Base-by-base conservation (phyloP, 2,888 invertebrate species). In the Argyresthia goedartella region DNA sequence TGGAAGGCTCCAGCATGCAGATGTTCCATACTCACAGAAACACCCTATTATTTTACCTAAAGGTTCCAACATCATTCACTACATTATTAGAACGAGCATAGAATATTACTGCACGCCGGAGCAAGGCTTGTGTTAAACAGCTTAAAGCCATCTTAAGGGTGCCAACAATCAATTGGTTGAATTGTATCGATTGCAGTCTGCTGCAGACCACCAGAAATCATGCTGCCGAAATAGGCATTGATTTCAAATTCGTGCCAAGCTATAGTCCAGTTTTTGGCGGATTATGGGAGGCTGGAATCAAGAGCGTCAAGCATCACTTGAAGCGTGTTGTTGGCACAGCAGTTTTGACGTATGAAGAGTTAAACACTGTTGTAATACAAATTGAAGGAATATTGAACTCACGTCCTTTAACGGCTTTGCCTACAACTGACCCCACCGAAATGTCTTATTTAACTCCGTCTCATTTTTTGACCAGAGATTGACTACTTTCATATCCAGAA, bases 381-480 rank as follows among this genome's bases (percentile, higher is more conserved):
- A 60, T 64, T 14, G 63, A 64, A 52, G 56, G 56, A 8, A 49
- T 56, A 6, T 49, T 64, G 8, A 64, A 64, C 36, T 62, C 59
- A 0, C 49, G 63, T 8, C 63, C 62, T 4, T 36, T 66, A 0
- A 52, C 46, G n/a, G 60, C 62, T 7, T 11, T 63, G 3, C 59
- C 63, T 1, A n/a, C n/a, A n/a, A 43, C 54, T 7, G 61, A 66
- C 54, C 52, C 57, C 0, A 45, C 53, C 33, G 61, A 65, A 9
- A 52, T 56, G 7, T 15, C 49, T 3, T 58, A 54, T 8, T 52
- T 69, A 0, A 67, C 65, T 4, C 68, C 66, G 25, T 64, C 61
- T 1, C 69, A 68, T 55, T 67, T 71, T 44, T 51, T 71, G 1
- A 64, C 67, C 14, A 55, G 57, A 0, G 44, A 11, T 11, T 25